These are phyloP conservation scores for Spodoptera exigua DNA, from an alignment of 2,888 invertebrate genomes.

Conservation along the genomic window DNA sequence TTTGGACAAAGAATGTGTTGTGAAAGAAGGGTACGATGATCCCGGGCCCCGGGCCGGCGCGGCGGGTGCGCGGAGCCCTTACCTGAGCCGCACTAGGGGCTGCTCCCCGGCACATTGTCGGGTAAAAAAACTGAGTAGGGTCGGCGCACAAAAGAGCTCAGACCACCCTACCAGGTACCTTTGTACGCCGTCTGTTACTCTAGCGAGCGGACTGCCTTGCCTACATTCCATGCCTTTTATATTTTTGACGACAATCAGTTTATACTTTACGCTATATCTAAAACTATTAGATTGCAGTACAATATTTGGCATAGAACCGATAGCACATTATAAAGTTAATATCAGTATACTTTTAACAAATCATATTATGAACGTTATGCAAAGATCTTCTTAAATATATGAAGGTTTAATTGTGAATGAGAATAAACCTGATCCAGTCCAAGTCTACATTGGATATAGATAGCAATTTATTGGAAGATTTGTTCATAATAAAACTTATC, in stretches of 20 bases:
- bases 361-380: no score
- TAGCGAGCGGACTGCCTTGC: conserved; percentile 32
- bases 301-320: no score
- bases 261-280: no score
- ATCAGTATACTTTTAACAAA: no score
- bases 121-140: conserved; percentile 86
- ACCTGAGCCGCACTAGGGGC: conserved; percentile 82
- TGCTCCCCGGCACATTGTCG: conserved; percentile 79
- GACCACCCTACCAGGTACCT: conserved; percentile 69
- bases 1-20: conserved; percentile 65
- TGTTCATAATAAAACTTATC: no score
- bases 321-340: no score
- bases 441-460: no score
- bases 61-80: conserved; percentile 74
- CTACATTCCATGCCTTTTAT: conserved; percentile 45
- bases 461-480: no score
- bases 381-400: no score
- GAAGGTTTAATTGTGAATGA: no score
- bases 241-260: neutral
- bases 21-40: conserved; percentile 71
- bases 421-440: no score
- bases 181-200: conserved; percentile 60
- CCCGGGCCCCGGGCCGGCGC: conserved; percentile 52
- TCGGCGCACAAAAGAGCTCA: conserved; percentile 78
- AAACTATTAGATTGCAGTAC: no score